phyloP scores from a whole-genome alignment of 1,140 invertebrate species.

The Drosophila novamexicana region DNA sequence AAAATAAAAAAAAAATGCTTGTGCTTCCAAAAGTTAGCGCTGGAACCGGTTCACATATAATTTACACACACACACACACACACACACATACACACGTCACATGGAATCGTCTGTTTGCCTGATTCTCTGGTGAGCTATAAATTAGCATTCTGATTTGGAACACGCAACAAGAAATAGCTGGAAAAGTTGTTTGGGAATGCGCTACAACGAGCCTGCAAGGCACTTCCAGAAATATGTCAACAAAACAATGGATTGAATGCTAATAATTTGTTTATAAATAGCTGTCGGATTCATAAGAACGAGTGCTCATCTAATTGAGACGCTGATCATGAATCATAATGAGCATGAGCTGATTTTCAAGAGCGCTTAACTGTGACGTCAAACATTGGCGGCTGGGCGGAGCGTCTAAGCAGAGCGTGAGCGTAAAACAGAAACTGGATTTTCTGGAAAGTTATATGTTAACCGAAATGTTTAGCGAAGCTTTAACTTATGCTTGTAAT shows the following conservation, averaged over 20 bases:
- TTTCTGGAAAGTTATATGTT: constrained; percentile 31
- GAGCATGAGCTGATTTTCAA: constrained; percentile 11
- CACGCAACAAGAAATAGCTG: constrained; percentile 5
- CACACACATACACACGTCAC: not conserved
- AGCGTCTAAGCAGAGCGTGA: not conserved
- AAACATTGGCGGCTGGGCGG: constrained; percentile 2
- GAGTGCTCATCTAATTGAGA: constrained; percentile 20
- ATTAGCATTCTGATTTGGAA: constrained; percentile 31
- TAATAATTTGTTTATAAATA: constrained; percentile 24
- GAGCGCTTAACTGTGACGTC: constrained; percentile 30
- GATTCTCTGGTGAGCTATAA: constrained; percentile 23
- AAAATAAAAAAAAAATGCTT: constrained; percentile 37
- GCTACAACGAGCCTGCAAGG: not conserved
- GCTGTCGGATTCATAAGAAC: constrained; percentile 21
- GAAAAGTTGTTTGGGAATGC: constrained; percentile 23
- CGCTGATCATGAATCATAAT: constrained; percentile 33
- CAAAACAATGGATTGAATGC: not conserved
- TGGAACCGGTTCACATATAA: constrained; percentile 60
- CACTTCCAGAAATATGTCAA: constrained; percentile 13
- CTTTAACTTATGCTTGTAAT: constrained; percentile 6
- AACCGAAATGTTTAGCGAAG: constrained; percentile 25
- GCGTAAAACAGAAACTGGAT: constrained; percentile 13
- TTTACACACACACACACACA: constrained; percentile 9
- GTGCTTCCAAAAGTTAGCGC: constrained; percentile 31
- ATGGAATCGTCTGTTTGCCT: constrained; percentile 23